Percentiles rank a stretch among this genome's conserved stretches.
These are phyloP conservation scores for Drosophila tanythrix DNA, from an alignment of 2,888 invertebrate genomes.

Conservation along the genomic window DNA sequence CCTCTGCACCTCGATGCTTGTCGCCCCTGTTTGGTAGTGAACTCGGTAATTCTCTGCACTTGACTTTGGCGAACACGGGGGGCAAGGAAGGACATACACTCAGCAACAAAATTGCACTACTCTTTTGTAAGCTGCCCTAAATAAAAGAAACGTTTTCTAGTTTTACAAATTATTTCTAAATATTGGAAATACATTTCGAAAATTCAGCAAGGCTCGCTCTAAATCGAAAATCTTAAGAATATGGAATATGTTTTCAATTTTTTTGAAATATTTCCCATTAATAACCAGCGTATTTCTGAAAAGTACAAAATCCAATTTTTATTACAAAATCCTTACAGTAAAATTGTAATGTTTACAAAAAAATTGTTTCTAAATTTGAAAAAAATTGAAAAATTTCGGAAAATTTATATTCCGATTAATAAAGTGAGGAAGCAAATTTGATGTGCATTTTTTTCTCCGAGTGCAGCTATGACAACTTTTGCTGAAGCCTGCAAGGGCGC, in stretches of 20 bases:
- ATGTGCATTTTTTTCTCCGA: not conserved
- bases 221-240: not conserved
- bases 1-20: constrained; percentile 57
- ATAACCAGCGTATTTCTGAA: not conserved
- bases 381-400: not conserved
- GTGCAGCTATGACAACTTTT: constrained; percentile 56
- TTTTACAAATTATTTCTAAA: not conserved
- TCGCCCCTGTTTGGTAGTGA: constrained; percentile 35
- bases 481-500: constrained; percentile 47
- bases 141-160: not conserved
- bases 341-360: too few species aligned
- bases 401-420: not conserved
- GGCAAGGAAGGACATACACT: constrained; percentile 24
- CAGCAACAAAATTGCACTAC: not conserved
- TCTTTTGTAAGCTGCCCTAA: too few species aligned
- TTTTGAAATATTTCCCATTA: not conserved
- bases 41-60: constrained; percentile 54
- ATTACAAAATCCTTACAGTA: not conserved
- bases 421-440: not conserved
- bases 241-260: not conserved
- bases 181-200: not conserved
- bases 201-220: too few species aligned
- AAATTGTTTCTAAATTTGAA: too few species aligned
- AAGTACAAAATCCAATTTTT: not conserved
- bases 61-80: constrained; percentile 62